These are phyloP conservation scores for Nemotelus nigrinus DNA, from an alignment of 2,888 invertebrate genomes.

Conservation along the genomic window DNA sequence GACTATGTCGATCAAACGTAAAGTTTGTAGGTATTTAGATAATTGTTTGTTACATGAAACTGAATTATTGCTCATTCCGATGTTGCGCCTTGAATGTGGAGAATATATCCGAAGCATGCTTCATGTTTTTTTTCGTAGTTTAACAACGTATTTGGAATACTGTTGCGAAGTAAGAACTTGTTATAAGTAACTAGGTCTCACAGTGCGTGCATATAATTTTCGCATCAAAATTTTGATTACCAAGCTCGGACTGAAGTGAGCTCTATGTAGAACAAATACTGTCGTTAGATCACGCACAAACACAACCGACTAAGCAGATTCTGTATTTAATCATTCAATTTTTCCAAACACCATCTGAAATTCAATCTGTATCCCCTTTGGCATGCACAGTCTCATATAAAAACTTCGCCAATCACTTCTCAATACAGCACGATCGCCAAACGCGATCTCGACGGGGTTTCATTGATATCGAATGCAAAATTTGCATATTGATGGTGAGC, in stretches of 20 bases:
- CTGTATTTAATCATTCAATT: neutral
- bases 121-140: too few species aligned
- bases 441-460: constrained; percentile 40
- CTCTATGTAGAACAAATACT: too few species aligned
- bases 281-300: too few species aligned
- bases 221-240: too few species aligned
- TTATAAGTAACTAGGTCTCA: too few species aligned
- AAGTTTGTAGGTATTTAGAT: neutral
- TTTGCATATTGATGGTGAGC: constrained; percentile 40
- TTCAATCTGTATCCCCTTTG: constrained; percentile 22
- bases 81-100: too few species aligned
- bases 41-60: neutral
- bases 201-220: too few species aligned
- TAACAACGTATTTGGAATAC: too few species aligned
- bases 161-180: too few species aligned
- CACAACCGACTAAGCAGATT: too few species aligned
- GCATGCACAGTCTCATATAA: neutral
- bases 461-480: constrained; percentile 22
- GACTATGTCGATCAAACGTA: neutral
- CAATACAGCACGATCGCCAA: constrained; percentile 39
- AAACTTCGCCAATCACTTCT: constrained; percentile 19
- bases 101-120: too few species aligned
- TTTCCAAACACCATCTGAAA: constrained; percentile 7
- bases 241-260: too few species aligned
- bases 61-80: neutral